phyloP scores from a whole-genome alignment of 2,888 invertebrate genomes.

The Eristalinus sepulchralis region DNA sequence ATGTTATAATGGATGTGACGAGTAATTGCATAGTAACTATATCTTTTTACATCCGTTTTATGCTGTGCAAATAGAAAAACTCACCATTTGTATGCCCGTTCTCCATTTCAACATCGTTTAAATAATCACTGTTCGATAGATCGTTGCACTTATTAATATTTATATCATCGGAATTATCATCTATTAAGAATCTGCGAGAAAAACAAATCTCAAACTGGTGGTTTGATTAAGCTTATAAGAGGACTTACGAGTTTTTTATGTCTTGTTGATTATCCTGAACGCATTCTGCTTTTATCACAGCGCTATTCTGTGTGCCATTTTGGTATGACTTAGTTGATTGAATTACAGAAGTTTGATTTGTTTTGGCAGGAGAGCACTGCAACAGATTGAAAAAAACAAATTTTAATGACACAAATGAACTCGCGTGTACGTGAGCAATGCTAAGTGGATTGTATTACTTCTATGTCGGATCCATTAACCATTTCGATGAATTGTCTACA shows the following conservation, averaged over 20 bases:
- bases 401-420: conserved; percentile 61
- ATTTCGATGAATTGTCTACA: conserved; percentile 99
- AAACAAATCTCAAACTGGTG: neutral
- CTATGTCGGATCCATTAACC: conserved; percentile 95
- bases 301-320: conserved; percentile 78
- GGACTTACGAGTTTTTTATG: conserved; percentile 73
- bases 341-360: conserved; percentile 89
- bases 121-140: conserved; percentile 75
- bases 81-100: conserved; percentile 80
- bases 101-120: conserved; percentile 81
- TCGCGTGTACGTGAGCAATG: conserved; percentile 73
- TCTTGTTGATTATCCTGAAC: conserved; percentile 84
- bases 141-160: conserved; percentile 78
- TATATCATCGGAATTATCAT: conserved; percentile 80
- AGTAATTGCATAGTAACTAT: too few relatives aligned
- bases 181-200: conserved; percentile 73
- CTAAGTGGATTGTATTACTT: conserved; percentile 81
- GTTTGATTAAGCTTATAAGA: neutral
- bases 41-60: too few relatives aligned
- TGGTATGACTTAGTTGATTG: conserved; percentile 86
- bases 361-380: conserved; percentile 77
- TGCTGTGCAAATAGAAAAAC: too few relatives aligned
- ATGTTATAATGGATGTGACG: too few relatives aligned
- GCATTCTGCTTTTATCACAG: conserved; percentile 77
- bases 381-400: conserved; percentile 72